Evolutionary conservation across 2,888 invertebrate genomes (phyloP), one percentile per base, ranked within the genome.

Genomic region (Rhagonycha lutea): DNA sequence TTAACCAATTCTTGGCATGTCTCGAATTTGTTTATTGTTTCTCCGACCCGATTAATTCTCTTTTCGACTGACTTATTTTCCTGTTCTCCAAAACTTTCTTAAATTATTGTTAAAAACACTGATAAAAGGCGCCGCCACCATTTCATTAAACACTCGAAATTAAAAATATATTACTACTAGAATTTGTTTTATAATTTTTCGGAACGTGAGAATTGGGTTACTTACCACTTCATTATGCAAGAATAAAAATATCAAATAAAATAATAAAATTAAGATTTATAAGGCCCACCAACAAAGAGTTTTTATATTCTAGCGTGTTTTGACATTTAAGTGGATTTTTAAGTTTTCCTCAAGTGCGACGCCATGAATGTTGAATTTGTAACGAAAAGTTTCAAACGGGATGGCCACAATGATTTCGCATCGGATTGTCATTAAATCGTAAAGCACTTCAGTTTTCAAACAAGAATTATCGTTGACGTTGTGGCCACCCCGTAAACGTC

Each of bases 1-100:
- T 72, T 77, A 61, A 32, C 69, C 29, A 69, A 68, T 69, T 73
- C 65, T 69, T 73, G 63, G 26, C 63, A 63, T 74, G 68, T 71
- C 47, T 71, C 71, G 73, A 73, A 74, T 68, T 73, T 74, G 24
- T 65, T 63, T 68, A 12, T 73, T 68, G 62, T 70, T 61, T 28
- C 63, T 24, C 23, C 68, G 18, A 11, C 29, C 14, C 14, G 61
- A 28, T 68, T 14, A 60, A 47, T 71, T 68, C 71, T 74, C 68
- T 24, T 18, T 62, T 70, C 47, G 47, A n/a, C 47, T 47, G n/a
- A n/a, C 47, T 47, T n/a, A 47, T 47, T 47, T n/a, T 47, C 47
- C 7, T 47, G 47, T 47, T n/a, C 47, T 47, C 47, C n/a, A 47
- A 47, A 47, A 47, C 47, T 47, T 47, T n/a, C 47, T 47, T 47